Evolutionary conservation across 2,888 invertebrate genomes (phyloP).

Genomic region (Doris montereyensis): DNA sequence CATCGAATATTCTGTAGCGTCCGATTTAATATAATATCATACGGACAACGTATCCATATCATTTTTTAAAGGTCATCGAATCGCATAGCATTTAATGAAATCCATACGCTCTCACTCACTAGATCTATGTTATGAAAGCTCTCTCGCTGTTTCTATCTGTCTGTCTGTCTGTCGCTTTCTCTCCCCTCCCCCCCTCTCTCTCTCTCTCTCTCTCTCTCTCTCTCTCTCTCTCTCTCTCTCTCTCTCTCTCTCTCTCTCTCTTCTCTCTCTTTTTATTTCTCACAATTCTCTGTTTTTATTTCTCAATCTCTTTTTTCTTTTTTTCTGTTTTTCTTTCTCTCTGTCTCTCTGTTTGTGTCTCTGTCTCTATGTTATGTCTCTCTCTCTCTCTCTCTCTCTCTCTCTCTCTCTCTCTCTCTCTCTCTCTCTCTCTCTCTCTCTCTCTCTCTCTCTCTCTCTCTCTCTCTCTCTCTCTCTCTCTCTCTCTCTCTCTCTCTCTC

Average conservation of each 20-base stretch:
- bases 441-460: background rate
- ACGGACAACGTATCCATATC: too few species aligned
- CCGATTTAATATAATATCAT: too few species aligned
- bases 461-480: background rate
- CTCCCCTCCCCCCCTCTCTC: background rate
- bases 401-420: background rate
- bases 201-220: background rate
- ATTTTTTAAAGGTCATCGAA: too few species aligned
- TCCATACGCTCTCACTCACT: too few species aligned
- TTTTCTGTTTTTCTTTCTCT: background rate
- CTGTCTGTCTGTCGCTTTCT: background rate
- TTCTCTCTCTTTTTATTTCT: background rate
- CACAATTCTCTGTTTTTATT: background rate
- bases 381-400: background rate
- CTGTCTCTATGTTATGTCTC: background rate
- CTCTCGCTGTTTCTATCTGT: background rate
- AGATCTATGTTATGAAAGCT: too few species aligned
- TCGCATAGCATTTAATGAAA: too few species aligned
- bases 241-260: background rate
- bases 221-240: background rate
- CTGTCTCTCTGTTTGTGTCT: background rate
- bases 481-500: background rate
- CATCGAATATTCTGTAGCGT: too few species aligned
- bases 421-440: background rate
- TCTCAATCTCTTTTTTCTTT: background rate